Conservation (phyloP, 2,113 vertebrate species). For the Halcyon malimbica region DNA sequence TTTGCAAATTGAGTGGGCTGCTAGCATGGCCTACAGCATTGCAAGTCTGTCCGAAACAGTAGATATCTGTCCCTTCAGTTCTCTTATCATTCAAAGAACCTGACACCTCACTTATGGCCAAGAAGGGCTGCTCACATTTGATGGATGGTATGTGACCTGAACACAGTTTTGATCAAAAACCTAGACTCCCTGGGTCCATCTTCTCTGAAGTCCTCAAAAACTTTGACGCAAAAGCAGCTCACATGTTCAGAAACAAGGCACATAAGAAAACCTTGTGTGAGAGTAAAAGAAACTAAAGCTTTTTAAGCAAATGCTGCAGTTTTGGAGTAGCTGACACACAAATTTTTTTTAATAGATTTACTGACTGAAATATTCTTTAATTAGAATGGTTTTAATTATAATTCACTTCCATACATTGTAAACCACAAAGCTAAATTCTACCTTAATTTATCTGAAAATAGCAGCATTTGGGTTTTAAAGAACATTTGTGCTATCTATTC, state of each 20-base stretch:
- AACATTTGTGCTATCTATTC: neutral
- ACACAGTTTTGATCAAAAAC: neutral
- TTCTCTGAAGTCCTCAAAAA: neutral
- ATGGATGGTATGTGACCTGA: neutral
- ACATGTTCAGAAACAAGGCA: neutral
- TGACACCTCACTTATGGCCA: neutral
- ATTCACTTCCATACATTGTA: neutral
- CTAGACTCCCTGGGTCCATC: neutral
- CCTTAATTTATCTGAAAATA: neutral
- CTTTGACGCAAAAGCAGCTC: neutral
- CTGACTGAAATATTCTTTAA: slow-evolving; percentile 11
- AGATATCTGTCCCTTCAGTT: neutral
- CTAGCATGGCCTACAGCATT: neutral
- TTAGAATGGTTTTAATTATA: slow-evolving; percentile 18
- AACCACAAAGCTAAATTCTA: neutral
- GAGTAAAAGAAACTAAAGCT: neutral
- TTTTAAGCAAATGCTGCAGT: slow-evolving; percentile 15
- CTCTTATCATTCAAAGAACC: neutral
- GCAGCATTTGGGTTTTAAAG: neutral
- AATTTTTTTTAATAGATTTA: slow-evolving; percentile 7
- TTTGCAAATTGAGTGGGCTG: neutral
- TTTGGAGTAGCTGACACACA: neutral
- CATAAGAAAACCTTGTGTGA: neutral
- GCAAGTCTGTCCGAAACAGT: neutral
- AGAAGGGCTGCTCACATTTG: neutral